Evolutionary conservation across 92 coral and sea anemone genomes (phyloP), one percentile per base, ranked within the genome.

Genomic region (Bergia sp.): DNA sequence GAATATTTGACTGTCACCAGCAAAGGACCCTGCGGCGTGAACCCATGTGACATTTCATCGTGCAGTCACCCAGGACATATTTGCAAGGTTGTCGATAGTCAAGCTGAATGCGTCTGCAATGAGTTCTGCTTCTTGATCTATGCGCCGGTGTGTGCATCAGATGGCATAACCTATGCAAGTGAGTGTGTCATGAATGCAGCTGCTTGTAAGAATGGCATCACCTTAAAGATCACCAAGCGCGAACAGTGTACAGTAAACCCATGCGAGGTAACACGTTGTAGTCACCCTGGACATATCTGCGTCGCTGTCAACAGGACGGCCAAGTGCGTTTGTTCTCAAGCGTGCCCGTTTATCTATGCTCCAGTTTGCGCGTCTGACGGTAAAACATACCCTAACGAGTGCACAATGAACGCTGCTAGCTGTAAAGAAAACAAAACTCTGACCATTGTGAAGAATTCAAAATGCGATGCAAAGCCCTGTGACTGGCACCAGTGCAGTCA

Each of bases 41-140:
- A 96, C 79, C 92, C 93, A 21, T 95, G 99, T 88, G 91, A 89
- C 71, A 88, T 81, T 5, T 37, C 79, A n/a, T 18, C 61, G 36
- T 95, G 98, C 57, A 90, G 94, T 58, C 96, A 95, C 57, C 98
- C 98, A 21, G 92, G 79, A 3, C 94, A 93, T 72, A 90, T 78
- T 45, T 95, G 98, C 15, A 76, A 43, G 23, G 88, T 86, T 64
- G 43, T 91, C 36, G 85, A 90, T 81, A 72, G 77, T 61, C 38
- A 84, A 45, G 79, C 87, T 45, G 20, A 41, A 71, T 84, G 87
- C 40, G 87, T 84, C 21, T 84, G 87, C 15, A 84, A 84, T 50
- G 87, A 84, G 42, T 29, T 84, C 3, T 84, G 87, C 42, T 7
- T 43, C 39, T 43, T 47, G 21, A 84, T 69, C 67, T 73, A 69